Base-by-base conservation (phyloP, 2,113 vertebrate species). In the Cairina moschata region DNA sequence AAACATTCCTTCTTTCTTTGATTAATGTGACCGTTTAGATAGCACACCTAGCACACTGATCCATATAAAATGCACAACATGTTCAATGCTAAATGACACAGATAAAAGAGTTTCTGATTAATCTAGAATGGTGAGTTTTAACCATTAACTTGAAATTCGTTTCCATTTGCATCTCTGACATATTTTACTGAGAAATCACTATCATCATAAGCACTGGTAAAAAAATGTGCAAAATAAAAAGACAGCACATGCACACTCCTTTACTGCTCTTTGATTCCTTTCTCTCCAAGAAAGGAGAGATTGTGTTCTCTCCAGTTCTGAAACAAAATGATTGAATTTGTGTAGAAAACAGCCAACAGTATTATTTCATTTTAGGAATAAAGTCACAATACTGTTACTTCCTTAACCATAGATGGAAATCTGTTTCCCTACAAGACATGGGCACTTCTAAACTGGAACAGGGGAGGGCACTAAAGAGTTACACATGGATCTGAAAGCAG, bases 401-500 rank as follows among this genome's bases (percentile, higher is more conserved):
- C 69, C 60, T 68, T 83, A 74, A 68, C 56, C 29, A 48, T 12
- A 38, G 31, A 75, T 68, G 9, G 26, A 65, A 89, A 22, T 17
- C 23, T 48, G 46, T 83, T 90, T 92, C 63, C 62, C 74, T 44
- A 31, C 8, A 26, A 84, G 73, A 58, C 1, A 4, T 2, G 28
- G 55, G 54, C 72, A 90, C 92, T 98, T 93, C 87, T 93, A 67
- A 62, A 80, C 66, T 63, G 32, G 17, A 79, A 94, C 97, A 97
- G 93, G 73, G 60, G 97, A 98, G 97, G 97, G 97, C 98, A 97
- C 96, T 97, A 88, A 95, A 97, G 97, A 98, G 97, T 97, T 94
- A 89, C 50, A 60, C 65, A 84, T n/a, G 23, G 67, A 91, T 83
- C 38, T 34, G 26, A 78, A 72, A 92, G 65, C 34, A 55, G 38